A percentile compares a stretch with the other conserved stretches of the same genome.
These are phyloP conservation scores for Paelopatides confundens DNA, from an alignment of 53 echinoderm and acorn worm species.

Conservation along the genomic window DNA sequence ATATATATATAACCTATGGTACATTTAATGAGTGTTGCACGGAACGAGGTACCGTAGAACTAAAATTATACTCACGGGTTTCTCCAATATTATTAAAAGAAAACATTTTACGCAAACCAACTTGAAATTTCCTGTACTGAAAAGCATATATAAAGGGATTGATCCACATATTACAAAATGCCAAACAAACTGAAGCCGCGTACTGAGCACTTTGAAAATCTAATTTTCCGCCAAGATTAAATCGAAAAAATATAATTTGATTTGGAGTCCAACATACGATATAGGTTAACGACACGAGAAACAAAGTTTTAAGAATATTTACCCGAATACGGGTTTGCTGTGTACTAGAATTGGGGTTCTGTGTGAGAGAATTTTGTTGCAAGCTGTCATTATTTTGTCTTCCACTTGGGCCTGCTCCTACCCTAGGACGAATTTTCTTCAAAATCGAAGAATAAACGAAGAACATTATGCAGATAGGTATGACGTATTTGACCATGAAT, in stretches of 20 bases:
- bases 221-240: slow-evolving; percentile 61
- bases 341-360: not conserved
- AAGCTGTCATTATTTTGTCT: not conserved
- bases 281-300: slow-evolving; percentile 59
- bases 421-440: slow-evolving; percentile 4
- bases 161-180: slow-evolving; percentile 65
- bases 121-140: slow-evolving; percentile 71
- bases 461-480: slow-evolving; percentile 63
- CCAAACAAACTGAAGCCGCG: slow-evolving; percentile 51
- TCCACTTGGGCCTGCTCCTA: not conserved
- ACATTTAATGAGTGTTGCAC: too few species aligned
- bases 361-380: too few species aligned
- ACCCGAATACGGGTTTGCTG: not conserved
- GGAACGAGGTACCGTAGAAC: too few species aligned
- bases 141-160: slow-evolving; percentile 76
- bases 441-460: slow-evolving; percentile 59
- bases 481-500: slow-evolving; percentile 56
- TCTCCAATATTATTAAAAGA: too few species aligned
- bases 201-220: slow-evolving; percentile 62
- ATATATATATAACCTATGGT: too few species aligned
- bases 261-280: slow-evolving; percentile 68
- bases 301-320: slow-evolving; percentile 69
- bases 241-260: slow-evolving; percentile 60
- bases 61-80: too few species aligned
- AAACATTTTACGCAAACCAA: slow-evolving; percentile 25